These are phyloP conservation scores for Gadus macrocephalus DNA, from an alignment of 2,113 vertebrate species.

Conservation along the genomic window DNA sequence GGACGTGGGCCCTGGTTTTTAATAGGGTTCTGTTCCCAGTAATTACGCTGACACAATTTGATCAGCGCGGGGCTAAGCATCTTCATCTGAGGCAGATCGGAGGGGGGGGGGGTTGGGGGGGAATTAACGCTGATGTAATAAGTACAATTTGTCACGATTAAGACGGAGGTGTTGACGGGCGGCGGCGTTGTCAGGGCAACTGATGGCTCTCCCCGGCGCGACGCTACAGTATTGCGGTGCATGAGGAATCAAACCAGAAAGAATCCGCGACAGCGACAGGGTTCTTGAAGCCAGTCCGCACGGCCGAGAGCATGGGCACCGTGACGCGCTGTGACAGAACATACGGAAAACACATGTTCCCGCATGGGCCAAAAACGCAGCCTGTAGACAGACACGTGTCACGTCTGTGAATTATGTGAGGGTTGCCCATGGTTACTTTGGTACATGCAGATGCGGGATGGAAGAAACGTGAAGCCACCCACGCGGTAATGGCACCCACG, in stretches of 20 bases:
- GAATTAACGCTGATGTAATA: conserved; percentile 95
- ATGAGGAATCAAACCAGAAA: conserved; percentile 49
- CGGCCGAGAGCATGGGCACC: conserved; percentile 25
- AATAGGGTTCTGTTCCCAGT: conserved; percentile 90
- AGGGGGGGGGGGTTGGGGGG: conserved; percentile 62
- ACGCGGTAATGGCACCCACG: not conserved
- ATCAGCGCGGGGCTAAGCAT: conserved; percentile 88
- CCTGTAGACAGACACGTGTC: not conserved
- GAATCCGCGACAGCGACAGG: conserved; percentile 52
- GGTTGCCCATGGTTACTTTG: too few species aligned
- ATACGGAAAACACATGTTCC: conserved; percentile 6
- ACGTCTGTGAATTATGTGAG: conserved; percentile 4
- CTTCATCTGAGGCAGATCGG: conserved; percentile 86
- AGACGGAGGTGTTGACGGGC: conserved; percentile 84
- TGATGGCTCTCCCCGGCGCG: conserved; percentile 53
- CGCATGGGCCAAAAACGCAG: not conserved
- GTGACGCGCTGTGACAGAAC: conserved; percentile 11
- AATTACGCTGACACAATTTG: conserved; percentile 91
- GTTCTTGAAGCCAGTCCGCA: conserved; percentile 43
- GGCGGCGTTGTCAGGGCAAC: conserved; percentile 77
- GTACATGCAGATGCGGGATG: not conserved
- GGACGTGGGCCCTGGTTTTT: conserved; percentile 77
- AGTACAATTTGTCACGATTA: conserved; percentile 93
- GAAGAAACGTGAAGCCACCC: not conserved
- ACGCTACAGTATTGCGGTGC: conserved; percentile 50